Base-by-base conservation (phyloP, 2,888 invertebrate species). In the Mantis religiosa region DNA sequence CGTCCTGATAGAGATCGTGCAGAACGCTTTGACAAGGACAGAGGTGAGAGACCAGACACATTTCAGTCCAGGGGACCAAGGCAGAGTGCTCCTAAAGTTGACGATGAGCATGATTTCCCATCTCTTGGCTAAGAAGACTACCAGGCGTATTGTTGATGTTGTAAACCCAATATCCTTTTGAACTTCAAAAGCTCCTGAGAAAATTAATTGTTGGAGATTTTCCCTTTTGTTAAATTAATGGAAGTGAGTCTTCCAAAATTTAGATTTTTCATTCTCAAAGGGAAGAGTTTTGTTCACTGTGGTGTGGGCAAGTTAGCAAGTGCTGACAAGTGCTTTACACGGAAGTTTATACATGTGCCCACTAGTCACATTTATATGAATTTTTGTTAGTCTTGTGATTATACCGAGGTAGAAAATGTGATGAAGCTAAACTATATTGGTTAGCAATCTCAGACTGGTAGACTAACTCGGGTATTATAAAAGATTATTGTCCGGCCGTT, bases 61-160 rank as follows among this genome's bases (percentile, higher is more conserved):
- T 87, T 83, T 82, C 90, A 89, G 25, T 30, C 84, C n/a, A 88
- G 90, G 83, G 88, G 71, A 41, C 89, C 84, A n/a, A 88, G 91
- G 88, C 93, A 93, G 91, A 92, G 92, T 90, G 93, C 93, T 89
- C 98, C 98, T 28, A 98, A 98, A 94, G 98, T 99, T 91, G 98
- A 98, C 93, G 98, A 98, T 94, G 98, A 98, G 95, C 97, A 97
- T 93, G 98, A 98, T 94, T 98, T 99, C 94, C 98, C 98, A 91
- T 97, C 98, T 93, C 95, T 98, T 93, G 97, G 97, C 94, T 97
- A 97, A 94, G 28, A 47, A 28, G 81, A 41, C 88, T 54, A 28
- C 30, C 34, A 27, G 82, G 85, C 83, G 71, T 28, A 30, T 41
- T 47, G 82, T 88, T 88, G 85, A 88, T 88, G 88, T 88, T 81